A percentile compares a stretch with the other conserved stretches of the same genome.
phyloP scores from a whole-genome alignment of 2,888 invertebrate genomes.

The Galerucella nymphaeae region DNA sequence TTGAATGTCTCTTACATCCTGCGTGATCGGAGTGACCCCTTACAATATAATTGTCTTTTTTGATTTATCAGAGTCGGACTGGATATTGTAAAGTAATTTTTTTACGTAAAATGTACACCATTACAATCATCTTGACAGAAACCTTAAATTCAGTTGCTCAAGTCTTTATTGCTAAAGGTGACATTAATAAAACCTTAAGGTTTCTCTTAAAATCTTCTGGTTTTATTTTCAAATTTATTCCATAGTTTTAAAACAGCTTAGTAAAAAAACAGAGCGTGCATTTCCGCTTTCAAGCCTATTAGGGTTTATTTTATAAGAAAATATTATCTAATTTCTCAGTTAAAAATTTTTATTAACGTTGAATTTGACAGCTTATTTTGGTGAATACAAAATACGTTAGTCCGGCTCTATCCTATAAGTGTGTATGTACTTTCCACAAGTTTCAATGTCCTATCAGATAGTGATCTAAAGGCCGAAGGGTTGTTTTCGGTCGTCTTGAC shows the following conservation, averaged over 20 bases:
- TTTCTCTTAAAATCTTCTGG: too few relatives aligned
- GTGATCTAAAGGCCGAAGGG: constrained; percentile 59
- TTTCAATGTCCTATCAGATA: constrained; percentile 62
- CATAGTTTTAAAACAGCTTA: too few relatives aligned
- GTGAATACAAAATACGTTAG: constrained; percentile 55
- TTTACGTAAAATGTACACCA: too few relatives aligned
- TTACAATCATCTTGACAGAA: too few relatives aligned
- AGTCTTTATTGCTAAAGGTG: too few relatives aligned
- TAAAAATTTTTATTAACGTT: neutral
- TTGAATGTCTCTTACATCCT: constrained; percentile 58
- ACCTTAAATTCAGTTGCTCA: too few relatives aligned
- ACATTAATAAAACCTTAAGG: too few relatives aligned
- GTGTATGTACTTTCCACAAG: constrained; percentile 62
- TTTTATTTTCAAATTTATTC: too few relatives aligned
- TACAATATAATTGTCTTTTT: constrained; percentile 50
- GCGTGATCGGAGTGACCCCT: constrained; percentile 61
- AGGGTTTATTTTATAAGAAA: too few relatives aligned
- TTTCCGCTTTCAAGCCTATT: too few relatives aligned
- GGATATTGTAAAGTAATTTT: neutral
- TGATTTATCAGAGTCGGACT: neutral
- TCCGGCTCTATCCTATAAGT: constrained; percentile 23
- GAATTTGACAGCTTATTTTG: constrained; percentile 43
- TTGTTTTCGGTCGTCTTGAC: constrained; percentile 56
- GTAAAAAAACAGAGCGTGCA: too few relatives aligned
- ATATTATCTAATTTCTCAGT: too few relatives aligned